Percentiles rank a stretch among this genome's conserved stretches.
These are phyloP conservation scores for Grapholita molesta DNA, from an alignment of 1,140 invertebrate genomes.

Conservation along the genomic window DNA sequence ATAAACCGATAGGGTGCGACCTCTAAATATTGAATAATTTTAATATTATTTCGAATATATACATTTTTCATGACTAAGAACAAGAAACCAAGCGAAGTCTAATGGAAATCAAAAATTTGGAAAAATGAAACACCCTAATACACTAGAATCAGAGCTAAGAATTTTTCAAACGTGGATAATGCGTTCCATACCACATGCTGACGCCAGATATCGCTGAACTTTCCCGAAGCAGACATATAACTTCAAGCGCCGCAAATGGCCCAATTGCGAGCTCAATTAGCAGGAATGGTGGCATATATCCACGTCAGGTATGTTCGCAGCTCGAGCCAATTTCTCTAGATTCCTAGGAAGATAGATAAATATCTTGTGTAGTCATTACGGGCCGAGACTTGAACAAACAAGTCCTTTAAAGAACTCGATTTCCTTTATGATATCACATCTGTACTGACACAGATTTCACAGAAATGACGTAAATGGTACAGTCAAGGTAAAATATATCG, in stretches of 20 bases:
- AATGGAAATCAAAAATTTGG: too few species aligned
- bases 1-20: too few species aligned
- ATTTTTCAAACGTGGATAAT: too few species aligned
- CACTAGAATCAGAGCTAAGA: too few species aligned
- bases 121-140: too few species aligned
- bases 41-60: too few species aligned
- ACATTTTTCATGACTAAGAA: too few species aligned
- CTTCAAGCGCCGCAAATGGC: not conserved
- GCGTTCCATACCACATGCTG: too few species aligned
- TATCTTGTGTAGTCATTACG: not conserved
- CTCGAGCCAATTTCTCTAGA: not conserved
- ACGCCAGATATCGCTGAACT: not conserved
- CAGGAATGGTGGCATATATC: not conserved
- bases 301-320: not conserved
- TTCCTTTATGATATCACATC: conserved; percentile 23
- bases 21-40: too few species aligned
- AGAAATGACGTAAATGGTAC: not conserved
- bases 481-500: too few species aligned
- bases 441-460: not conserved
- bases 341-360: not conserved
- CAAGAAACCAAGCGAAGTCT: too few species aligned
- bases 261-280: not conserved
- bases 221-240: not conserved
- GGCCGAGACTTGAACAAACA: not conserved
- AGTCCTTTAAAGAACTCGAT: conserved; percentile 18